These are phyloP conservation scores for Falco berigora DNA, from an alignment of 2,797 vertebrate genomes.

Conservation along the genomic window DNA sequence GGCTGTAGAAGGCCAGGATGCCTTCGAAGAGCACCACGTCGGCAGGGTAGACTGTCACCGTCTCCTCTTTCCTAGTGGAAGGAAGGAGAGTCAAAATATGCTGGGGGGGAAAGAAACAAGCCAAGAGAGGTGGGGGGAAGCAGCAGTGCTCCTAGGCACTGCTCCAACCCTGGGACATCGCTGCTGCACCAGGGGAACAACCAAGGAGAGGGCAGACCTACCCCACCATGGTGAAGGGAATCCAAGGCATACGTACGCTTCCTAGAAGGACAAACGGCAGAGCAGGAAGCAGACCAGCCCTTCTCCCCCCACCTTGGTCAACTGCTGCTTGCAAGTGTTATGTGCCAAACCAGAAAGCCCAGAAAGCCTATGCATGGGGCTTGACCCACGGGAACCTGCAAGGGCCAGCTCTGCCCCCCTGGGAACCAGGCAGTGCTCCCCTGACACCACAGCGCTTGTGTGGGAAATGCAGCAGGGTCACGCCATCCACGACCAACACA, in stretches of 20 bases:
- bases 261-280: conserved; percentile 26
- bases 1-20: conserved; percentile 94
- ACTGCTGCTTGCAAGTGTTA: background rate
- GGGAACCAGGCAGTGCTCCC: background rate
- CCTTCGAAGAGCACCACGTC: conserved; percentile 97
- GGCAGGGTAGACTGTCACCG: conserved; percentile 89
- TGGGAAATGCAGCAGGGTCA: background rate
- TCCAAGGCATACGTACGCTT: background rate
- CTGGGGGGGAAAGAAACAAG: background rate
- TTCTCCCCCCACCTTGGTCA: background rate
- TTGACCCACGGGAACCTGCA: background rate
- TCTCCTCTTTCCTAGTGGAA: conserved; percentile 87
- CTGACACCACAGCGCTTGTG: background rate
- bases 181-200: background rate
- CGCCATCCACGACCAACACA: background rate
- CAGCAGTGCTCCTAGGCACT: background rate
- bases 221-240: background rate
- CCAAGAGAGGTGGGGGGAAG: background rate
- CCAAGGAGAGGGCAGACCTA: conserved; percentile 13
- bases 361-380: background rate
- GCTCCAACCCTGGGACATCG: background rate
- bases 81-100: background rate
- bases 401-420: background rate
- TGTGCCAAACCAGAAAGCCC: background rate
- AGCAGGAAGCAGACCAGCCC: conserved; percentile 6